A percentile compares a stretch with the other conserved stretches of the same genome.
Conservation (phyloP, 2,113 vertebrate species). For the Prunella himalayana region DNA sequence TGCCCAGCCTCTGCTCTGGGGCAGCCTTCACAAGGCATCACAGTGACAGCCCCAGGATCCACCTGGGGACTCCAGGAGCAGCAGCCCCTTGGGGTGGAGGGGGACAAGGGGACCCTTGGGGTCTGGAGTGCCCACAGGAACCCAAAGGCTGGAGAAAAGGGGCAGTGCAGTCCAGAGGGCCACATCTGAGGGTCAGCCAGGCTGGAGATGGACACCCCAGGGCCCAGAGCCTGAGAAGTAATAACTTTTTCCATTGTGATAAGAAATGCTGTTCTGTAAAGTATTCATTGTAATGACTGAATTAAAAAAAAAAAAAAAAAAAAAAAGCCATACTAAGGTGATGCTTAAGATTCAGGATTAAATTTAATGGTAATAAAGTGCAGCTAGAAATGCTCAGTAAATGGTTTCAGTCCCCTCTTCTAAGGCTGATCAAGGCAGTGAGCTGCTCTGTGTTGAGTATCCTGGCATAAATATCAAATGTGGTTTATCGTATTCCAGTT, state of each 20-base stretch:
- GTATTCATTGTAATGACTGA: background rate
- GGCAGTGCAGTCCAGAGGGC: rapidly evolving
- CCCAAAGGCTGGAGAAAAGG: background rate
- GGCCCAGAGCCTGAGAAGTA: background rate
- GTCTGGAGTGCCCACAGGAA: rapidly evolving
- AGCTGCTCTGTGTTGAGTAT: background rate
- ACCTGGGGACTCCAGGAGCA: background rate
- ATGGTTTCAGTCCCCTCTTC: background rate
- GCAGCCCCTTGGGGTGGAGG: background rate
- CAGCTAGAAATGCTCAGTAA: conserved; percentile 21
- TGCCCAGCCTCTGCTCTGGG: background rate
- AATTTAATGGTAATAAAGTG: background rate
- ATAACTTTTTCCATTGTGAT: background rate
- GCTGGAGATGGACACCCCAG: background rate
- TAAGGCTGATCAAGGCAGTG: background rate
- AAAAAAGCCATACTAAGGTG: background rate
- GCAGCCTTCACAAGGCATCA: background rate
- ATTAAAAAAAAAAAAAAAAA: background rate
- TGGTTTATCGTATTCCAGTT: background rate
- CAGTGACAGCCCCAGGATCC: background rate
- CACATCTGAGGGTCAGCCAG: background rate
- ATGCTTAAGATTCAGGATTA: background rate
- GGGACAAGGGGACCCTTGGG: rapidly evolving
- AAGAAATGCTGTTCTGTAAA: background rate
- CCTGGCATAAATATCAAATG: conserved; percentile 32